These are phyloP conservation scores for Siniperca undulata DNA, from an alignment of 2,797 vertebrate species.

Conservation along the genomic window DNA sequence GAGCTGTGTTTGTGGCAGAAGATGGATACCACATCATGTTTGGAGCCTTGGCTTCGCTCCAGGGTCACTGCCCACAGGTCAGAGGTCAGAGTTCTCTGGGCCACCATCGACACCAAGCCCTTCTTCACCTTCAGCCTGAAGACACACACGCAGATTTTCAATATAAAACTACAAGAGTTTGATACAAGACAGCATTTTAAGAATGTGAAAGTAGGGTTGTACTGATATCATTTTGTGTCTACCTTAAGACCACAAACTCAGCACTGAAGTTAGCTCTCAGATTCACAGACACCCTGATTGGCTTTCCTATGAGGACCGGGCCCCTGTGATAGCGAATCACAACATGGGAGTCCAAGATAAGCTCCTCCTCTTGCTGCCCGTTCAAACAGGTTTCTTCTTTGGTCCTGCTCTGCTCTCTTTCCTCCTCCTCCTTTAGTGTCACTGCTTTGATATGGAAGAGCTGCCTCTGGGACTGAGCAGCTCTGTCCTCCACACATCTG, in stretches of 20 bases:
- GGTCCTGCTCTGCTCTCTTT: conserved; percentile 36
- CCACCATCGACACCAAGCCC: conserved; percentile 78
- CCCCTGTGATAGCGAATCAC: conserved; percentile 78
- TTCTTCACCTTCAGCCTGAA: conserved; percentile 82
- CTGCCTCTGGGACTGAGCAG: conserved; percentile 68
- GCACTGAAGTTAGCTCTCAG: conserved; percentile 78
- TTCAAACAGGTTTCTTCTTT: conserved; percentile 62
- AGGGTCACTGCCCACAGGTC: conserved; percentile 79
- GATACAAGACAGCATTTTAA: conserved; percentile 13
- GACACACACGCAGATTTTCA: conserved; percentile 1
- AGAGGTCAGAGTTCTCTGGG: conserved; percentile 70
- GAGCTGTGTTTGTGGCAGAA: conserved; percentile 70
- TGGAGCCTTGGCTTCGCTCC: conserved; percentile 76
- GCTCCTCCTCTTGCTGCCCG: conserved; percentile 65
- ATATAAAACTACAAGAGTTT: background rate
- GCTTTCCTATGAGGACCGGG: conserved; percentile 72
- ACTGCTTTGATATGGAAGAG: conserved; percentile 76
- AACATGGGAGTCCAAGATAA: conserved; percentile 79
- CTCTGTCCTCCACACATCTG: conserved; percentile 72
- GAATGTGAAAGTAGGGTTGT: background rate
- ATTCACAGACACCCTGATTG: conserved; percentile 76
- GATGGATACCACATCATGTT: conserved; percentile 81
- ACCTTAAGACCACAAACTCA: conserved; percentile 81
- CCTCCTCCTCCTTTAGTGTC: conserved; percentile 39
- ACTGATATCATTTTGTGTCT: background rate